Percentiles rank a stretch among this genome's conserved stretches.
These are phyloP conservation scores for Harlomillsia oculata DNA, from an alignment of 1,140 invertebrate species.

Conservation along the genomic window DNA sequence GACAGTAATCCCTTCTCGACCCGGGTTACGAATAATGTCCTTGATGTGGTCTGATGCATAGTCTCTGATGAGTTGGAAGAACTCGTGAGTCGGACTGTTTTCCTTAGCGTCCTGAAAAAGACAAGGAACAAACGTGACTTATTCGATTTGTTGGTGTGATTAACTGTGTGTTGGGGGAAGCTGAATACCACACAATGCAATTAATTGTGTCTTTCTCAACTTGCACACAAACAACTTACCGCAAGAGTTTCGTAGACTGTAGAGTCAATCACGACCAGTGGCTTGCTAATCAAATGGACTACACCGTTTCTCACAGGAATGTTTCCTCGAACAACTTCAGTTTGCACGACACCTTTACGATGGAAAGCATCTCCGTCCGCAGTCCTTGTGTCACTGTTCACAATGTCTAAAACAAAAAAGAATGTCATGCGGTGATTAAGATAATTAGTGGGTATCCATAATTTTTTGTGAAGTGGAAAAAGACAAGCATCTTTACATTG, in stretches of 20 bases:
- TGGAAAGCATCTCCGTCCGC: conserved; percentile 63
- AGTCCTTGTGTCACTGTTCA: conserved; percentile 65
- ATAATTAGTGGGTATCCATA: too few species aligned
- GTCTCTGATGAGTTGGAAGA: conserved; percentile 67
- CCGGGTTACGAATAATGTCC: conserved; percentile 2
- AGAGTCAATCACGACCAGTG: conserved; percentile 78
- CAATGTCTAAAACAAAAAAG: conserved; percentile 54
- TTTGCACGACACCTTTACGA: conserved; percentile 66
- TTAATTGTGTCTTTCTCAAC: too few species aligned
- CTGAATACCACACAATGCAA: too few species aligned
- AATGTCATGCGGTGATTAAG: background rate
- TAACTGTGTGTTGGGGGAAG: too few species aligned
- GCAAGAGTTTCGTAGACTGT: conserved; percentile 72
- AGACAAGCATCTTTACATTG: conserved; percentile 19
- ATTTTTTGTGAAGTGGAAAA: background rate
- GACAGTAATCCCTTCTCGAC: conserved; percentile 51
- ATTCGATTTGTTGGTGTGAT: too few species aligned
- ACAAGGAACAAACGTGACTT: too few species aligned
- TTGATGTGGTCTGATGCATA: conserved; percentile 40
- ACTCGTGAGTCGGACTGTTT: conserved; percentile 42
- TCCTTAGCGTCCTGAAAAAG: conserved; percentile 29
- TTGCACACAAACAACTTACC: conserved; percentile 49
- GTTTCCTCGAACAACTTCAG: conserved; percentile 79
- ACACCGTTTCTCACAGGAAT: conserved; percentile 87
- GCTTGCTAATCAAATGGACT: conserved; percentile 79